Evolutionary conservation across 2,113 vertebrate genomes (phyloP).

Genomic region (Xiphophorus hellerii): DNA sequence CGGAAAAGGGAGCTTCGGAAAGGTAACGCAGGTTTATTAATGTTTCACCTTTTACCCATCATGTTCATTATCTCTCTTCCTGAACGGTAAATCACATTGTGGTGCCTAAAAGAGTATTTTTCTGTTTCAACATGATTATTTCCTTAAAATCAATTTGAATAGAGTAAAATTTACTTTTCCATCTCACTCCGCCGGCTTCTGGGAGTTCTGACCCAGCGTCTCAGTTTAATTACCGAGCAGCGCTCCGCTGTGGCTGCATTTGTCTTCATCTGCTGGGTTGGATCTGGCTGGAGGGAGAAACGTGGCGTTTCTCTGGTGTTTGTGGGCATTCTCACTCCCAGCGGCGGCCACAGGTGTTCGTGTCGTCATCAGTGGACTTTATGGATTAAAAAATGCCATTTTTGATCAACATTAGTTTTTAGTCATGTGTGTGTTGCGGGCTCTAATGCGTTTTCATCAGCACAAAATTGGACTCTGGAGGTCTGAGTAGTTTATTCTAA

Average conservation of each 20-base stretch:
- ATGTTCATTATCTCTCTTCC: slow-evolving; percentile 22
- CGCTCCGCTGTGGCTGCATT: slow-evolving; percentile 20
- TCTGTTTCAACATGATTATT: slow-evolving; percentile 38
- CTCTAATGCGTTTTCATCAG: background rate
- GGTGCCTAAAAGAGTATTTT: slow-evolving; percentile 37
- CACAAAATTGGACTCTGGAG: slow-evolving; percentile 41
- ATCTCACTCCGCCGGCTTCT: slow-evolving; percentile 30
- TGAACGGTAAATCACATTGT: slow-evolving; percentile 50
- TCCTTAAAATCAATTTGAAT: slow-evolving; percentile 25
- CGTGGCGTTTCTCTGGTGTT: background rate
- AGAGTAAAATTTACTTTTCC: slow-evolving; percentile 46
- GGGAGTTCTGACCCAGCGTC: slow-evolving; percentile 53
- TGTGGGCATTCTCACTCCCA: slow-evolving; percentile 5
- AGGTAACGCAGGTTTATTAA: slow-evolving; percentile 68
- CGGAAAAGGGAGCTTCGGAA: slow-evolving; percentile 85
- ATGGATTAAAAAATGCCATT: background rate
- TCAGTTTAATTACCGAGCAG: slow-evolving; percentile 57
- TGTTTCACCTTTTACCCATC: slow-evolving; percentile 40
- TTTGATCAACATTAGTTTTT: background rate
- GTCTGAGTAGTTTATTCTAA: slow-evolving; percentile 58
- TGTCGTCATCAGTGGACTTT: background rate
- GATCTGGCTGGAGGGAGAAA: slow-evolving; percentile 4
- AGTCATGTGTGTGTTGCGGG: background rate
- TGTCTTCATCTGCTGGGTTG: slow-evolving; percentile 20
- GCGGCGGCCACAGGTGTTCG: slow-evolving; percentile 2